phyloP scores from a whole-genome alignment of 2,113 vertebrate species.

The Channa maculata region DNA sequence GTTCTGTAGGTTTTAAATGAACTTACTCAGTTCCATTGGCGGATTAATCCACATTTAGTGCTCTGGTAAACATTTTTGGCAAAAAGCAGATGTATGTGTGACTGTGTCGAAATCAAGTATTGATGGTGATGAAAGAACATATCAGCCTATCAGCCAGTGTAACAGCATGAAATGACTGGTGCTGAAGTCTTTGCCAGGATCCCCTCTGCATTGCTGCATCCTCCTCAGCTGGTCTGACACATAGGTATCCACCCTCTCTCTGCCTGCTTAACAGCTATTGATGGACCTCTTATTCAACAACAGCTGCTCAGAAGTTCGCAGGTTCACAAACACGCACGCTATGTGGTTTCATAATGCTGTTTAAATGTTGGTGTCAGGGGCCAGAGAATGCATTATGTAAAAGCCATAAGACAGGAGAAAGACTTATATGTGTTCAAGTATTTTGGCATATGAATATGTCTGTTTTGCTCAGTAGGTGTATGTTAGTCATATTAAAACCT shows the following conservation, averaged over 20 bases:
- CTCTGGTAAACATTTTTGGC: background rate
- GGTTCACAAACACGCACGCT: background rate
- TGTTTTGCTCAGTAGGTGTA: slow-evolving; percentile 2
- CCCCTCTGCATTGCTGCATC: background rate
- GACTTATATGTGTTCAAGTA: too few relatives aligned
- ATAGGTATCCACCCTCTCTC: slow-evolving; percentile 1
- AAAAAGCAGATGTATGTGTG: background rate
- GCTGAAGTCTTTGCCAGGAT: background rate
- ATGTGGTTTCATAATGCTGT: background rate
- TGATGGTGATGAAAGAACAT: background rate
- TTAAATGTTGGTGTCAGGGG: background rate
- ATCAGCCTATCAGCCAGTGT: background rate
- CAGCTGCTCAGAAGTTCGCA: too few relatives aligned
- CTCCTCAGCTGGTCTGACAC: background rate
- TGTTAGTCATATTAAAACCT: slow-evolving; percentile 31
- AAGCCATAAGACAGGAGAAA: too few relatives aligned
- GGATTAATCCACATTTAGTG: too few relatives aligned
- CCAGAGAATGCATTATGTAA: too few relatives aligned
- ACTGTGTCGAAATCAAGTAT: background rate
- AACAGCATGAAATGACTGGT: background rate
- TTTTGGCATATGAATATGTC: too few relatives aligned
- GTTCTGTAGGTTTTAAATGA: too few relatives aligned
- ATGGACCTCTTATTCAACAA: slow-evolving; percentile 2
- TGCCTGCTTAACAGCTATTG: too few relatives aligned
- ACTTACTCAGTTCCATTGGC: too few relatives aligned